Evolutionary conservation across 2,888 invertebrate species (phyloP), one percentile per base, ranked within the genome.

Genomic region (Priocnemis perturbator): DNA sequence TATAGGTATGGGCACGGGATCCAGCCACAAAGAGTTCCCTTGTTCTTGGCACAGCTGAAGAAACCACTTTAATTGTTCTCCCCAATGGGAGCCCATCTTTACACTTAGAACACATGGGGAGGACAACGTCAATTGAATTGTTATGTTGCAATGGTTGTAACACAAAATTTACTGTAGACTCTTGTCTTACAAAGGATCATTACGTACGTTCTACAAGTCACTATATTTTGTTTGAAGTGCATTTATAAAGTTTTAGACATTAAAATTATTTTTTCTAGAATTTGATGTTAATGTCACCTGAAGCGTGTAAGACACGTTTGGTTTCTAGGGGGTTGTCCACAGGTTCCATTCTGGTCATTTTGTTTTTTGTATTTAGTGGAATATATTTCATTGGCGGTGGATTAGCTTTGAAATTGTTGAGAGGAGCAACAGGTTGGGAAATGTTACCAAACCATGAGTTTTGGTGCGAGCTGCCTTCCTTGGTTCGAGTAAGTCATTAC

Each of bases 371-470:
- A 0, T 87, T 91, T 64, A 82, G 90, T 1, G 88, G 91, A 44
- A 87, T 93, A 71, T 95, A 95, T 85, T 91, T 94, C 23, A 89
- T 93, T 67, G 91, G 93, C 52, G 95, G 95, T 61, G 91, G 93
- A 60, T 86, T 93, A 55, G 91, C 93, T 0, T 91, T 93, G 85
- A 93, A 92, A 84, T 92, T 93, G 84, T 88, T 94, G 50, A 91
- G 94, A 87, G 95, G 95, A 30, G 95, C 94, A 0, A 91, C 93
- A 52, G 95, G 95, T 0, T 88, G 91, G 69, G 95, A 95, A 89
- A 91, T 94, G 81, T 91, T 95, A 79, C 95, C 95, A 0, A 94
- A 95, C 87, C 89, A 93, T 68, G 92, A 91, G 64, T 95, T 95
- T 87, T 95, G 95, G 95, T 89, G 89, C 9, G 93, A 93, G 68